Base-by-base conservation (phyloP, 2,797 vertebrate species). In the Monodelphis domestica region DNA sequence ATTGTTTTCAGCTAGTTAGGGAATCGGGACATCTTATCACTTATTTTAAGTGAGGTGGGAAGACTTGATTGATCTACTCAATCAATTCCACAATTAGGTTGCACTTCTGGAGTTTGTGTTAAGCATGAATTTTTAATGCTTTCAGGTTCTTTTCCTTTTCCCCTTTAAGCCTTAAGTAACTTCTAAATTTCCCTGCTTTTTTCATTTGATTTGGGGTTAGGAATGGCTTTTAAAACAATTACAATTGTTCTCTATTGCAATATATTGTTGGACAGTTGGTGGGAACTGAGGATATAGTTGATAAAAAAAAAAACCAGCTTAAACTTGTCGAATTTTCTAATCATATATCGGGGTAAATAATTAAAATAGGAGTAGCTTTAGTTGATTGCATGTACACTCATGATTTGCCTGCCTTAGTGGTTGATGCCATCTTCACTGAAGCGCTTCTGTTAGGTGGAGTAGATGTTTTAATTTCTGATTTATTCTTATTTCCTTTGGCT, bases 41-140 rank as follows among this genome's bases (percentile, higher is more conserved):
- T 78, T 78, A 78, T 78, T 78, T 78, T 78, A 45, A 78, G 70
- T 78, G 70, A 78, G 70, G 70, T 78, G 70, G 70, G 70, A 78
- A 45, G 70, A 45, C 70, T 78, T 78, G 70, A 78, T 78, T 78
- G 70, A 78, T 78, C 70, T 45, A 45, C 70, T 45, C 70, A 78
- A 78, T 78, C 70, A 78, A 78, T 78, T 21, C 38, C 38, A 78
- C 70, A 78, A 78, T 78, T 78, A 78, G 70, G 70, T 78, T 78
- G 70, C 70, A 78, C 70, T 78, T 78, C 38, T 78, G 70, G 38
- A 78, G 70, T 78, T 78, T 78, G 70, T 78, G 70, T 78, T 78
- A 78, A 45, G 70, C 70, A 78, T 78, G 38, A 78, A 78, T 78
- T 45, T 78, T 78, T 78, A 78, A 78, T 78, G 38, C 21, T 78